Percentiles rank a stretch among this genome's conserved stretches.
Conservation (phyloP, 2,888 invertebrate genomes). For the Sminthurinus aureus region DNA sequence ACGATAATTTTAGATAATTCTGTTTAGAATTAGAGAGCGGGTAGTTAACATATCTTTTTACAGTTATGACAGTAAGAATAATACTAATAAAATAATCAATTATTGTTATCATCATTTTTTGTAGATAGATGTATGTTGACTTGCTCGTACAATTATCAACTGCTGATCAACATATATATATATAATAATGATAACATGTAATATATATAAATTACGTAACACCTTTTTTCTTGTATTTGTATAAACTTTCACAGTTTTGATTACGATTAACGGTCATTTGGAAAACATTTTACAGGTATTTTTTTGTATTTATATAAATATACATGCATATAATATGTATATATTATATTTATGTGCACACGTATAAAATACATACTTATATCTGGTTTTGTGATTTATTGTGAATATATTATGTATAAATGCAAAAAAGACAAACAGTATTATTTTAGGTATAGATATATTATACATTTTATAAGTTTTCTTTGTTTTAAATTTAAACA, state of each 20-base stretch:
- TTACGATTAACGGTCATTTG: neutral
- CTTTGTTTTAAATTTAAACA: neutral
- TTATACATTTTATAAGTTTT: neutral
- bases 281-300: neutral
- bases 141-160: neutral
- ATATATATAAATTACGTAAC: neutral
- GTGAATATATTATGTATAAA: neutral
- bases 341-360: neutral
- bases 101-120: no score
- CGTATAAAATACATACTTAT: neutral
- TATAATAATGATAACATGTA: neutral
- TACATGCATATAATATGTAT: neutral
- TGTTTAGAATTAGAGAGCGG: neutral
- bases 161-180: neutral
- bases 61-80: neutral
- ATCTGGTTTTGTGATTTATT: neutral
- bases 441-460: neutral
- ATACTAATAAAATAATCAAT: no score
- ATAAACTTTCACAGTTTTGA: neutral
- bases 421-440: neutral
- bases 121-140: no score
- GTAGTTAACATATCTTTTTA: neutral
- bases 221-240: neutral
- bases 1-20: neutral
- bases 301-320: neutral